Evolutionary conservation across 2,113 vertebrate genomes (phyloP).

Genomic region (Rhinogobius similis): DNA sequence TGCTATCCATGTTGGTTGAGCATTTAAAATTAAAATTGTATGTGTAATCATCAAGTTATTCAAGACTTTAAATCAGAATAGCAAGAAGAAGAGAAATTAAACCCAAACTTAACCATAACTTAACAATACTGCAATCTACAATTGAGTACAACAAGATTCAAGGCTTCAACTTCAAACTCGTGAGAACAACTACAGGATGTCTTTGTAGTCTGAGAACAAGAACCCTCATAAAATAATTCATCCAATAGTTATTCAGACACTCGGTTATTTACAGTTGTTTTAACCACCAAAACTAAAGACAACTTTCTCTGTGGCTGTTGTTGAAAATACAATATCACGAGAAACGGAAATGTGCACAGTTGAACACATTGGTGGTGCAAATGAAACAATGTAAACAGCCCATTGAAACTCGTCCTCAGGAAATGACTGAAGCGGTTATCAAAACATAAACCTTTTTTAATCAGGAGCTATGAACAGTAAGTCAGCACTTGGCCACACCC

Average conservation of each 20-base stretch:
- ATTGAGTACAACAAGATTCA: background rate
- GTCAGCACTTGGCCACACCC: constrained; percentile 40
- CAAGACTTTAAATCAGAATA: background rate
- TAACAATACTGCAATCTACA: background rate
- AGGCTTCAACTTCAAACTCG: background rate
- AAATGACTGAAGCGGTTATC: constrained; percentile 29
- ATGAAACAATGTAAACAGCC: constrained; percentile 9
- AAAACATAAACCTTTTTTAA: constrained; percentile 27
- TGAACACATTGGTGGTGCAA: background rate
- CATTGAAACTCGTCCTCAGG: constrained; percentile 23
- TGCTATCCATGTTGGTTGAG: background rate
- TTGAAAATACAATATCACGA: background rate
- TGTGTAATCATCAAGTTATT: background rate
- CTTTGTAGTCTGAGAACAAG: background rate
- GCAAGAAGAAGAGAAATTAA: background rate
- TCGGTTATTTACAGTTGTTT: too few relatives aligned
- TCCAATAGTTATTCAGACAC: too few relatives aligned
- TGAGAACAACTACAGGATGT: background rate
- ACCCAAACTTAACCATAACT: background rate
- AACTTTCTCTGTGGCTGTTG: background rate
- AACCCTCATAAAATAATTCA: background rate
- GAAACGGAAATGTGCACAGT: background rate
- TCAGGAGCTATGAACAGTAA: constrained; percentile 8
- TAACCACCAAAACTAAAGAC: background rate
- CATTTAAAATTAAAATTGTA: too few relatives aligned